Base-by-base conservation (phyloP, 2,797 vertebrate genomes). In the Crocidura indochinensis region DNA sequence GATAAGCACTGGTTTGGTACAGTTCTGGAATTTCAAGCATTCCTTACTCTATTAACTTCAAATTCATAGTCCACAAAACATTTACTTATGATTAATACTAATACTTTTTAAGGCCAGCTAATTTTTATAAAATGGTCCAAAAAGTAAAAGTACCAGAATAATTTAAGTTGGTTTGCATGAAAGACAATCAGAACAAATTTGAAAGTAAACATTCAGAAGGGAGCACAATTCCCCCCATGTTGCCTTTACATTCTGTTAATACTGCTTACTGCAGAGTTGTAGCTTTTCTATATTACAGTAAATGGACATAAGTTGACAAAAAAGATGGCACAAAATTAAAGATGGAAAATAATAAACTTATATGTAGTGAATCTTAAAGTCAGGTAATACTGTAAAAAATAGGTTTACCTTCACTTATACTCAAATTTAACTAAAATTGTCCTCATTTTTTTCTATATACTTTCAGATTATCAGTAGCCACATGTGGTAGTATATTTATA, bases 1-100 rank as follows among this genome's bases (percentile, higher is more conserved):
- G 90, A 94, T 96, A 96, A 96, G 92, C 51, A 93, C 3, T 11
- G 38, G 91, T 93, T 94, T 95, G 29, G 88, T 95, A 91, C 31
- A 93, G 79, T 92, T 88, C 82, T 95, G 65, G 74, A 95, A 97
- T 97, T 96, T 92, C 77, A 95, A 96, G 47, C 73, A 94, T 62
- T 92, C 60, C 15, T 82, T 96, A 69, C 79, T 94, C 90, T 10
- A 14, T 88, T 97, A 96, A 96, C 65, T 95, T 95, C 24, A 90
- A 90, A 88, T 93, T 84, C 65, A 94, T 86, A 83, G 62, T 93
- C 78, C 75, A 83, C n/a, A 90, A 85, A 96, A 84, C 56, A 60
- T 95, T 97, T 96, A 94, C 29, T 56, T 81, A 74, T n/a, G 94
- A 92, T 94, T 91, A 88, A 95, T 91, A 82, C 49, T 24, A 44